Conservation (phyloP, 2,113 vertebrate species). For the Polypterus bichir region DNA sequence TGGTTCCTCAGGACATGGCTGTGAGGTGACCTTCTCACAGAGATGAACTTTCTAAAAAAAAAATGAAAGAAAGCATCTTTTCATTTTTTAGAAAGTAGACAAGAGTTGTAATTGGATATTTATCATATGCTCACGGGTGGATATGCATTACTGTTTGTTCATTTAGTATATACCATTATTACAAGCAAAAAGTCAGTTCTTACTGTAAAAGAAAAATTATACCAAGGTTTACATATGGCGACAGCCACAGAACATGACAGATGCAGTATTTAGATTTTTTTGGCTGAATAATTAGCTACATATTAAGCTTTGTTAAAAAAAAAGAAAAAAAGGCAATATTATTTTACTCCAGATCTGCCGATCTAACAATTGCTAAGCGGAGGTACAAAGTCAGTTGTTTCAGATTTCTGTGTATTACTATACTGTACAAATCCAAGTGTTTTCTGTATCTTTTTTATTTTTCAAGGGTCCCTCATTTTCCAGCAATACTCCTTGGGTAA, state of each 20-base stretch:
- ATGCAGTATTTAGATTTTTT: constrained; percentile 7
- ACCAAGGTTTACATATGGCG: constrained; percentile 18
- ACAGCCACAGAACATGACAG: constrained; percentile 15
- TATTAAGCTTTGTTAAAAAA: constrained; percentile 34
- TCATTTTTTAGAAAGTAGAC: constrained; percentile 3
- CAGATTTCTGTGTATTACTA: constrained; percentile 39
- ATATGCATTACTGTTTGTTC: too few relatives aligned
- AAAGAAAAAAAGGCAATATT: constrained; percentile 24
- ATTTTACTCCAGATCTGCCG: constrained; percentile 40
- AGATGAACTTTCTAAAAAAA: neutral
- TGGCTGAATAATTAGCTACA: constrained; percentile 44
- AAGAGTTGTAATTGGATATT: too few relatives aligned
- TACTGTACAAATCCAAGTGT: constrained; percentile 30
- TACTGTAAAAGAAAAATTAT: constrained; percentile 24
- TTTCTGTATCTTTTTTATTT: constrained; percentile 49
- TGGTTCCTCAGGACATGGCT: neutral
- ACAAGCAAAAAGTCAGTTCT: too few relatives aligned
- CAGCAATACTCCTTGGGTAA: constrained; percentile 42
- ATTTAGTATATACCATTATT: too few relatives aligned
- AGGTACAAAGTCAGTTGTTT: constrained; percentile 33
- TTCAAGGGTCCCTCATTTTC: constrained; percentile 56
- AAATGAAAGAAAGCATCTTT: constrained; percentile 11
- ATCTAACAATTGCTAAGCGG: constrained; percentile 39
- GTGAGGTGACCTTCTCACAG: neutral
- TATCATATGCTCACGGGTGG: too few relatives aligned